Evolutionary conservation across 2,888 invertebrate species (phyloP).

Genomic region (Brachypalpus laphriformis): DNA sequence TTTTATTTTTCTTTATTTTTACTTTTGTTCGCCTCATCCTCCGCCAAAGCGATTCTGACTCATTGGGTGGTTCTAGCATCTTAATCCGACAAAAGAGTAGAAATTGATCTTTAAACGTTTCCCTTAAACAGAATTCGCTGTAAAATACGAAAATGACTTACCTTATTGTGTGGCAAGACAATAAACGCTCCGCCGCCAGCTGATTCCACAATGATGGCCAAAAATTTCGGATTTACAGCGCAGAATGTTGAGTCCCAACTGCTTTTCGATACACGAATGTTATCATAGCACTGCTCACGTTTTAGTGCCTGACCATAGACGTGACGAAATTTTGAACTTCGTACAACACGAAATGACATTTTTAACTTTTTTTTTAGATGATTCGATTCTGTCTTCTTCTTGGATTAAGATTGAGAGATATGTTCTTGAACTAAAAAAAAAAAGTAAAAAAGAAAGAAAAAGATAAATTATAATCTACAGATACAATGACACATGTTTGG

Average conservation of each 20-base stretch:
- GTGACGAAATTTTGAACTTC: conserved; percentile 99
- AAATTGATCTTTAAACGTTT: conserved; percentile 51
- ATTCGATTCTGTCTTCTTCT: conserved; percentile 51
- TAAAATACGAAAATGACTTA: conserved; percentile 80
- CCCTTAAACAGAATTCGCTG: conserved; percentile 27
- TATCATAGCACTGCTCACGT: conserved; percentile 98
- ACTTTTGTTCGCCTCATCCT: conserved; percentile 44
- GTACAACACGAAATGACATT: conserved; percentile 98
- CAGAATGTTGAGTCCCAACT: conserved; percentile 99
- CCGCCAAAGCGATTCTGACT: conserved; percentile 49
- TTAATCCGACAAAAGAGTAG: conserved; percentile 25
- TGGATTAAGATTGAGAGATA: conserved; percentile 1
- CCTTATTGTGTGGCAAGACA: conserved; percentile 96
- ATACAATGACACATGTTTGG: conserved; percentile 31
- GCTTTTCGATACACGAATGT: conserved; percentile 97
- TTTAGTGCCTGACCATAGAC: conserved; percentile 93
- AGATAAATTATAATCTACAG: conserved; percentile 24
- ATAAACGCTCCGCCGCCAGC: conserved; percentile 98
- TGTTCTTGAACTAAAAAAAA: conserved; percentile 46
- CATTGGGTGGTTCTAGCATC: conserved; percentile 46
- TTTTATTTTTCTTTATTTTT: conserved; percentile 33
- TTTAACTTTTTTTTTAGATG: conserved; percentile 77
- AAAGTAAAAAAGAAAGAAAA: conserved; percentile 28
- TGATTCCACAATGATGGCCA: conserved; percentile 98
- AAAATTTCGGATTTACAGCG: conserved; percentile 98